phyloP scores from a whole-genome alignment of 1,140 invertebrate species.

The Psix sp. region DNA sequence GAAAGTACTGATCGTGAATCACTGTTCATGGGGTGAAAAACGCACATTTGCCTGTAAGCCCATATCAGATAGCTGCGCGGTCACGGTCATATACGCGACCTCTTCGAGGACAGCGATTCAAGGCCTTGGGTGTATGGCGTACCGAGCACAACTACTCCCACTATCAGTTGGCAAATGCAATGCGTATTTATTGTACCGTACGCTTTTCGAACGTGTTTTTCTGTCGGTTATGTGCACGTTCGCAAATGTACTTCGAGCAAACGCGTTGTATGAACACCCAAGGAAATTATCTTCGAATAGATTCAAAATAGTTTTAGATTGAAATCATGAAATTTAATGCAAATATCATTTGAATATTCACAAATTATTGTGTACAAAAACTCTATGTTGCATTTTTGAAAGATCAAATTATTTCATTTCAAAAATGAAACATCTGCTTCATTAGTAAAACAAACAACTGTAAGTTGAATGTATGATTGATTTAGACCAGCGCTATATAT shows the following conservation, averaged over 20 bases:
- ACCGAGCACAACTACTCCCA: conserved; percentile 20
- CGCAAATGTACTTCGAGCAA: conserved; percentile 14
- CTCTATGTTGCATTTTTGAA: no score
- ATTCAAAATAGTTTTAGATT: no score
- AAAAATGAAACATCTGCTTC: no score
- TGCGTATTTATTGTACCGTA: conserved; percentile 27
- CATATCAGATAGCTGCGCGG: conserved; percentile 36
- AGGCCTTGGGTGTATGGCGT: conserved; percentile 17
- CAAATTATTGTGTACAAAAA: no score
- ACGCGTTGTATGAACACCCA: conserved; percentile 5
- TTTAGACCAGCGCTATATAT: no score
- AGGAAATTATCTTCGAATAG: conserved; percentile 31
- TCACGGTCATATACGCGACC: conserved; percentile 37
- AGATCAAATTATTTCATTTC: no score
- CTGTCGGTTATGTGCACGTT: conserved; percentile 26
- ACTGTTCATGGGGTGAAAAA: conserved; percentile 3
- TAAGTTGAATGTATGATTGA: no score
- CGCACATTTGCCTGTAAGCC: no score
- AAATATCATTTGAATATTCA: no score
- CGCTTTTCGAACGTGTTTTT: conserved; percentile 28
- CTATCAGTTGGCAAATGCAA: conserved; percentile 18
- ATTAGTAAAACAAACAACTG: no score
- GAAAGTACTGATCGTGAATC: no score
- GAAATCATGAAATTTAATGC: no score
- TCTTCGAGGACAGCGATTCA: conserved; percentile 35